Percentiles rank a stretch among this genome's conserved stretches.
Evolutionary conservation across 2,113 vertebrate species (phyloP).

Genomic region (Crotalus helleri): DNA sequence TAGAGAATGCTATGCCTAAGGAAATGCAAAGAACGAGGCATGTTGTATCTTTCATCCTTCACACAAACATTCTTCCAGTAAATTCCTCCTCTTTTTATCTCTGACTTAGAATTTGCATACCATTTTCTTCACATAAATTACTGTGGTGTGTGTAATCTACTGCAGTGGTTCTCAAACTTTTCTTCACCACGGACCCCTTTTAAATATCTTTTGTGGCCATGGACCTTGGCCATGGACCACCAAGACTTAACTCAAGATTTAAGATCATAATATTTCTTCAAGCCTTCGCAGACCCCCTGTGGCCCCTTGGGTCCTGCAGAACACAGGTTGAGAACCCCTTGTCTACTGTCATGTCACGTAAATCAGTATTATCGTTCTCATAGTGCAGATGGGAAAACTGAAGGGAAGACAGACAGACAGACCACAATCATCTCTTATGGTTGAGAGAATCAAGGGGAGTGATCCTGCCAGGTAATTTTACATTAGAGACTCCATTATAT

Average conservation of each 20-base stretch:
- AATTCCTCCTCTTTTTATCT: background rate
- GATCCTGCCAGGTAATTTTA: background rate
- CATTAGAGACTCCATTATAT: background rate
- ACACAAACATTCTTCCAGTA: background rate
- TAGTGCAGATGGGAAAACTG: background rate
- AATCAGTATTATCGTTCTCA: background rate
- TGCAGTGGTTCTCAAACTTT: too few relatives aligned
- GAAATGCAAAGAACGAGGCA: background rate
- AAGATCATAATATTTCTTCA: background rate
- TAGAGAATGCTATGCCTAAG: background rate
- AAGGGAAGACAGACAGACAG: background rate
- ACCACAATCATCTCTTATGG: background rate
- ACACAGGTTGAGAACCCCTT: background rate
- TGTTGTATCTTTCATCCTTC: slow-evolving; percentile 9
- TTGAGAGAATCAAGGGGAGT: background rate
- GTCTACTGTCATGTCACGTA: background rate
- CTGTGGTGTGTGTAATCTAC: background rate
- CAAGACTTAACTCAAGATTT: background rate
- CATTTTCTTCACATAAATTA: background rate
- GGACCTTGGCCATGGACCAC: background rate
- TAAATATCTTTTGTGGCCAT: background rate
- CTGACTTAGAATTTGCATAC: background rate
- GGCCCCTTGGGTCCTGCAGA: background rate
- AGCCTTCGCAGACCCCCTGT: background rate
- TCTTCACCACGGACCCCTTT: background rate